Conservation (phyloP, 23 tunicate genomes). For the Ciona savignyi region DNA sequence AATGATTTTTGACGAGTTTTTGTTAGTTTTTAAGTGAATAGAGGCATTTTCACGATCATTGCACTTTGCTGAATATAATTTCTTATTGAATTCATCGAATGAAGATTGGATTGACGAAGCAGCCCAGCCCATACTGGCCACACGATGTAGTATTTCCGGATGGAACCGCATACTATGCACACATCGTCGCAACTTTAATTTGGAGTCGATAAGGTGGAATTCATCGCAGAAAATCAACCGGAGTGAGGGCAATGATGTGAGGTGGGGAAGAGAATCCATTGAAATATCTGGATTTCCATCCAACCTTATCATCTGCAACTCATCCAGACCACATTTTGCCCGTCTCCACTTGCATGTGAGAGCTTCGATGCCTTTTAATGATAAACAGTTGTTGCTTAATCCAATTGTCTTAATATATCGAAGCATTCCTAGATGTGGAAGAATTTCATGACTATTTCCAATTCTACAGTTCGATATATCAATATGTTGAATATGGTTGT, state of each 20-base stretch:
- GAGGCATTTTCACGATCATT: too few relatives aligned
- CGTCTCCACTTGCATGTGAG: not conserved
- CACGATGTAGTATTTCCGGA: too few relatives aligned
- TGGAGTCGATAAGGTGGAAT: too few relatives aligned
- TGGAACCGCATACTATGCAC: too few relatives aligned
- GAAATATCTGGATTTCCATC: conserved; percentile 6
- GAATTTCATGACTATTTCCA: not conserved
- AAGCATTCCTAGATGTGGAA: not conserved
- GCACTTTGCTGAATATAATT: too few relatives aligned
- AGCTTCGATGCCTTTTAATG: not conserved
- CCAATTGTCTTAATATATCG: not conserved
- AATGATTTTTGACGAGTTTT: too few relatives aligned
- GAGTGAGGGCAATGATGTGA: not conserved
- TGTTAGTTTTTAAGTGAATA: too few relatives aligned
- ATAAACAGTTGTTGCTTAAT: not conserved
- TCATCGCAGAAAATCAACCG: too few relatives aligned
- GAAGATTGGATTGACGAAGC: too few relatives aligned
- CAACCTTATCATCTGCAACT: not conserved
- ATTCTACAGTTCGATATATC: not conserved
- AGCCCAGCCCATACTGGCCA: too few relatives aligned
- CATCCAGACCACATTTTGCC: not conserved
- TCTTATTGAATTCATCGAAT: too few relatives aligned
- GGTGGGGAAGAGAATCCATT: not conserved
- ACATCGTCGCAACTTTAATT: too few relatives aligned
- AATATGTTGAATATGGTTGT: not conserved